Conservation (phyloP, 2,113 vertebrate species). For the Gambusia holbrooki region DNA sequence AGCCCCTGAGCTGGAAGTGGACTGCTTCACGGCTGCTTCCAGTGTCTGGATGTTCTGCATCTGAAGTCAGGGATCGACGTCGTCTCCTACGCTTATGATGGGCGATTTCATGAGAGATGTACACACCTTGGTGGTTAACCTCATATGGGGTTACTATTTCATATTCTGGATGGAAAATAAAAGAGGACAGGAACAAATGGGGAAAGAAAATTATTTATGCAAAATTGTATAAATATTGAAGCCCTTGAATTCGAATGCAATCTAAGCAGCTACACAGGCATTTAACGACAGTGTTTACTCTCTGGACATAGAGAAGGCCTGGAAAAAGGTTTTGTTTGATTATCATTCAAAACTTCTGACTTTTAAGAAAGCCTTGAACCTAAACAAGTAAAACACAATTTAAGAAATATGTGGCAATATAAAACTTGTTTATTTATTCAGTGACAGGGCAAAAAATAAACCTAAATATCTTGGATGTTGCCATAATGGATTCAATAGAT, state of each 20-base stretch:
- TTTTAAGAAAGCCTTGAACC: no score
- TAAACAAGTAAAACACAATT: no score
- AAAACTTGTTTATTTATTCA: no score
- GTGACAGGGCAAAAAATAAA: no score
- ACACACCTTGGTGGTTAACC: constrained; percentile 80
- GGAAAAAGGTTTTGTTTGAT: no score
- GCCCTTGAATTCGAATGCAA: background rate
- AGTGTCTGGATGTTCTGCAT: constrained; percentile 14
- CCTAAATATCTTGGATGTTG: background rate
- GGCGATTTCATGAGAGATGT: constrained; percentile 81
- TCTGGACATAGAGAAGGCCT: no score
- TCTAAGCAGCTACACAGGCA: background rate
- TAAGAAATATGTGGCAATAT: no score
- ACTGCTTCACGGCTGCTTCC: constrained; percentile 48
- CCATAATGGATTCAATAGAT: no score
- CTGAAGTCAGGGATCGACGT: constrained; percentile 58
- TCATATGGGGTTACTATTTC: constrained; percentile 87
- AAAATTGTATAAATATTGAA: background rate
- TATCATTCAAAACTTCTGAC: no score
- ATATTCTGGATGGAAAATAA: constrained; percentile 79
- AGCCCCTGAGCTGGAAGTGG: constrained; percentile 83
- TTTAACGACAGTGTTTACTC: no score
- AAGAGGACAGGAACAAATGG: background rate
- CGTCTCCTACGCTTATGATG: constrained; percentile 80
- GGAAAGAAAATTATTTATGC: background rate